phyloP scores from a whole-genome alignment of 2,113 vertebrate genomes.

The Bubo bubo region DNA sequence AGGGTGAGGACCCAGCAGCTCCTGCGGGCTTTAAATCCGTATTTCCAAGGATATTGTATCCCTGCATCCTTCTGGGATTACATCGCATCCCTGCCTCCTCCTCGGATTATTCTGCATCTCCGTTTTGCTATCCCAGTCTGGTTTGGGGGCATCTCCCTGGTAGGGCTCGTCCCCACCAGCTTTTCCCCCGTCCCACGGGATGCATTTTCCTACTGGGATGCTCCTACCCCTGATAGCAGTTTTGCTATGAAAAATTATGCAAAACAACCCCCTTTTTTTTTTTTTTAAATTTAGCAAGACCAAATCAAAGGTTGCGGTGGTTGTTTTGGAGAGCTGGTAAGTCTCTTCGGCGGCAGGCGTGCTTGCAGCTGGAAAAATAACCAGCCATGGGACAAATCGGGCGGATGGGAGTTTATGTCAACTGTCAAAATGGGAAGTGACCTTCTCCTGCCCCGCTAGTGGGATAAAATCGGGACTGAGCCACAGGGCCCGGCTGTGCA shows the following conservation, averaged over 20 bases:
- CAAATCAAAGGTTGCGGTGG: accelerated
- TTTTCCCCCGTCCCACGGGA: neutral
- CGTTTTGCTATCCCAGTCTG: neutral
- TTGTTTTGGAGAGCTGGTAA: neutral
- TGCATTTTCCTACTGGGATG: neutral
- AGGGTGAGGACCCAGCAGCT: neutral
- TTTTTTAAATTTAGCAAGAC: neutral
- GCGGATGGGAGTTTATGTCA: conserved; percentile 4
- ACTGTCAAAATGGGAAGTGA: neutral
- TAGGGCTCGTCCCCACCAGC: accelerated
- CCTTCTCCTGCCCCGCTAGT: neutral
- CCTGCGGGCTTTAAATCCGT: accelerated
- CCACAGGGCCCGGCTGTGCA: neutral
- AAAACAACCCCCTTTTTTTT: neutral
- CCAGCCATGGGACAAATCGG: neutral
- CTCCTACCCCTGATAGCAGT: neutral
- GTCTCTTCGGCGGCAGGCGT: neutral
- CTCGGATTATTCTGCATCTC: neutral
- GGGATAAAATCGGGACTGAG: neutral
- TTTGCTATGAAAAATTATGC: neutral
- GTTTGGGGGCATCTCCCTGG: too few species aligned
- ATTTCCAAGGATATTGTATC: neutral
- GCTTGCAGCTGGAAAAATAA: neutral
- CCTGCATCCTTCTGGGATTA: accelerated
- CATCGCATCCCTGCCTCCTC: accelerated